These are phyloP conservation scores for Myioborus melanocephalus DNA, from an alignment of 2,797 vertebrate species.

Conservation along the genomic window DNA sequence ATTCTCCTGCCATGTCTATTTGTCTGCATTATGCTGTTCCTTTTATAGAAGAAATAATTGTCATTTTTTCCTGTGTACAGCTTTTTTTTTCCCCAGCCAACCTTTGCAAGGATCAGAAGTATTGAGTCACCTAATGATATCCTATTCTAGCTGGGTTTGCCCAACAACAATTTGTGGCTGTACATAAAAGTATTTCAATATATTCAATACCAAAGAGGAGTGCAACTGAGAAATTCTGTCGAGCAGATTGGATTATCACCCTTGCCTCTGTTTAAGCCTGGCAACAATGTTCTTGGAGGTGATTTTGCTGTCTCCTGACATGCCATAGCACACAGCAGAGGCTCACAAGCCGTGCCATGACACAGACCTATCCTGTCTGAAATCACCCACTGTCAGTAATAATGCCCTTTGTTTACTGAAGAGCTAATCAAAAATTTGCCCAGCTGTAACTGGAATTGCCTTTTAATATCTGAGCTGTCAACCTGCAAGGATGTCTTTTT, in stretches of 20 bases:
- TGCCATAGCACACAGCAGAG: neutral
- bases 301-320: neutral
- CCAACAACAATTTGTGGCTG: neutral
- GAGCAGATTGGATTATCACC: neutral
- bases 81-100: neutral
- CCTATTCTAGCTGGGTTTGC: neutral
- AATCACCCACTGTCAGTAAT: slow-evolving; percentile 12
- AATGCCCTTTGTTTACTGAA: slow-evolving; percentile 38
- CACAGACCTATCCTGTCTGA: neutral
- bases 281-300: neutral
- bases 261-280: neutral
- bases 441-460: slow-evolving; percentile 29
- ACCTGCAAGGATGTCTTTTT: neutral
- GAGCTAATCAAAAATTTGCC: slow-evolving; percentile 34
- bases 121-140: neutral
- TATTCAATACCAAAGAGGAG: neutral
- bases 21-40: slow-evolving; percentile 36
- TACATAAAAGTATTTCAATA: neutral
- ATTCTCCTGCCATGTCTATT: slow-evolving; percentile 17
- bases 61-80: neutral
- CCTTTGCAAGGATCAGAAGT: slow-evolving; percentile 14
- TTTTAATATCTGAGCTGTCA: slow-evolving; percentile 46
- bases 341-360: neutral
- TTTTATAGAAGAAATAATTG: slow-evolving; percentile 55
- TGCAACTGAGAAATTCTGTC: neutral